Evolutionary conservation across 2,888 invertebrate species (phyloP).

Genomic region (Acrobasis consociella): DNA sequence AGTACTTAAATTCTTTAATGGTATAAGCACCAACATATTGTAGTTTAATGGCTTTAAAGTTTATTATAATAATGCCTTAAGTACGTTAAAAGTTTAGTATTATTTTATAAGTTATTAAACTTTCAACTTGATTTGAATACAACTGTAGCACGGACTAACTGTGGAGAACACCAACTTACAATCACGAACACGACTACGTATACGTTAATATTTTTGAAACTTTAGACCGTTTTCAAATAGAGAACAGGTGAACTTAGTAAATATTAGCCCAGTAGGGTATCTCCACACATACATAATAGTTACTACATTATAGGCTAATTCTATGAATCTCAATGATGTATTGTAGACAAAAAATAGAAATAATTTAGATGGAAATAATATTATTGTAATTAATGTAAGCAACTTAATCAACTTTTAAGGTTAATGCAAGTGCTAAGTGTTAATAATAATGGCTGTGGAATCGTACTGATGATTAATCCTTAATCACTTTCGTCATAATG

Average conservation of each 20-base stretch:
- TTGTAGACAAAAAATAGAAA: slow-evolving; percentile 19
- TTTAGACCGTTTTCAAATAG: not conserved
- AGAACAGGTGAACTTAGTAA: not conserved
- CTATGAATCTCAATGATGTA: slow-evolving; percentile 42
- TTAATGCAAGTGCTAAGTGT: slow-evolving; percentile 74
- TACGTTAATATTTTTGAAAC: slow-evolving; percentile 4
- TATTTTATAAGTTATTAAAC: slow-evolving; percentile 1
- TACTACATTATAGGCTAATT: slow-evolving; percentile 30
- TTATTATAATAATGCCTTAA: slow-evolving; percentile 14
- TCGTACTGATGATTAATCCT: slow-evolving; percentile 73
- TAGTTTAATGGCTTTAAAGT: slow-evolving; percentile 18
- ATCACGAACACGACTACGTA: not conserved
- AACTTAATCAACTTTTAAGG: slow-evolving; percentile 51
- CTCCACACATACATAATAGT: not conserved
- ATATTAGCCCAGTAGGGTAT: slow-evolving; percentile 1
- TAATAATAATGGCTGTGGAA: slow-evolving; percentile 81
- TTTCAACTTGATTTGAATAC: not conserved
- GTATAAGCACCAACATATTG: slow-evolving; percentile 20
- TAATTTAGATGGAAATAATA: slow-evolving; percentile 40
- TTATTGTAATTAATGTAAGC: slow-evolving; percentile 42
- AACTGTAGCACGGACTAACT: not conserved
- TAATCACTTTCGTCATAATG: slow-evolving; percentile 58
- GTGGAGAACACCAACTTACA: not conserved
- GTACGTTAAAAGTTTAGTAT: not conserved
- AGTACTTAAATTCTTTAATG: slow-evolving; percentile 26